Base-by-base conservation (phyloP, 1,140 invertebrate species). In the Leguminivora glycinivorella region DNA sequence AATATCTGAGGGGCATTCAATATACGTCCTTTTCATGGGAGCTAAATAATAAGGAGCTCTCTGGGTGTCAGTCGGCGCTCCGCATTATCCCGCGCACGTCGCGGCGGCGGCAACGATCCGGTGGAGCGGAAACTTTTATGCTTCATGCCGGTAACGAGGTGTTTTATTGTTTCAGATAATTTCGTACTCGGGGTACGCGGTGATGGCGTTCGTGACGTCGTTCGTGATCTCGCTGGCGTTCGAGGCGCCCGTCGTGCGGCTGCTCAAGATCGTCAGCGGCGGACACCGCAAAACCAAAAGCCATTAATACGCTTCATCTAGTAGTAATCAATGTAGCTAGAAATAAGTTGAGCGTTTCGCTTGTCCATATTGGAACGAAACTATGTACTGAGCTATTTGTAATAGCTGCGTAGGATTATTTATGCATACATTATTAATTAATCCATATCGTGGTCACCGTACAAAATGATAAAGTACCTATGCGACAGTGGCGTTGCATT, bases 121-220 rank as follows among this genome's bases (percentile, higher is more conserved):
- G 0, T 22, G 17, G 47, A 29, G 25, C n/a, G 69, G 56, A 40
- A 63, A 19, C 31, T 26, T 63, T 10, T 60, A 70, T 66, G 25
- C 26, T 19, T 63, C 19, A 34, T 63, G 58, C 31, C 26, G 5
- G 24, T 63, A 63, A 63, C 25, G 26, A 29, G 22, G 40, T 43
- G 26, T 63, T 75, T 75, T 73, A 72, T 70, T 68, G 56, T 88
- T 93, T 56, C 91, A 96, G 95, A 83, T 96, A 31, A 95, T 95
- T 52, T 92, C 96, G 70, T 97, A 96, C 88, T 94, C 96, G 69
- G 96, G 96, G 6, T 96, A 96, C 75, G 92, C 95, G 4, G 95
- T 96, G 5, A 93, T 95, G 22, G 95, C 96, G 0, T 97, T 96
- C 79, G 75, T 95, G 24, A 82, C 94, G n/a, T 95, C 96, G 0